Evolutionary conservation across 2,888 invertebrate species (phyloP).

Genomic region (Pterobdella sp.): DNA sequence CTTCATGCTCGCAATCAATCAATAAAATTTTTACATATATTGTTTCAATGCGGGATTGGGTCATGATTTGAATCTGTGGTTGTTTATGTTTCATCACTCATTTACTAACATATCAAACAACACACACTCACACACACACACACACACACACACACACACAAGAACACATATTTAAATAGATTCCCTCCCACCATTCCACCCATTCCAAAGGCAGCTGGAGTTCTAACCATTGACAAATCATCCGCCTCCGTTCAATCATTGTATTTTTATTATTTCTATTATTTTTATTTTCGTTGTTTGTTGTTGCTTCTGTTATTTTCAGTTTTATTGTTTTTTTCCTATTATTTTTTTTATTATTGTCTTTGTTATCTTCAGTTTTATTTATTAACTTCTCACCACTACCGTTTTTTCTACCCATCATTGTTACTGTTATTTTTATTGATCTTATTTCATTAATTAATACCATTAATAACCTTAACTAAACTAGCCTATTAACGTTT

Average conservation of each 20-base stretch:
- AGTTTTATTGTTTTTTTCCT: not conserved
- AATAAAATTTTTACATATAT: no score
- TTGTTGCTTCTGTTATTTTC: not conserved
- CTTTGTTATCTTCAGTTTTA: not conserved
- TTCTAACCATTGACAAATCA: not conserved
- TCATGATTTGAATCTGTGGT: no score
- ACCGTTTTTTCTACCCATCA: not conserved
- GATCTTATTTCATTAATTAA: no score
- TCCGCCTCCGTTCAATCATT: not conserved
- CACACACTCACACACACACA: conserved; percentile 3
- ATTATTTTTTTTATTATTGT: not conserved
- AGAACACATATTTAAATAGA: not conserved
- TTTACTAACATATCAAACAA: not conserved
- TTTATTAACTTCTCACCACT: not conserved
- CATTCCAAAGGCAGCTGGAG: conserved; percentile 29
- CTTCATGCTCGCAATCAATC: not conserved
- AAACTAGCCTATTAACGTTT: no score
- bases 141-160: not conserved
- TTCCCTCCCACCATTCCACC: conserved; percentile 22
- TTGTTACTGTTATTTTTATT: not conserved
- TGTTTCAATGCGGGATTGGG: no score
- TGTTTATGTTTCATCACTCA: no score
- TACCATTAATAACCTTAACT: no score
- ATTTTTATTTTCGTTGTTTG: not conserved
- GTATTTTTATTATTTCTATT: conserved; percentile 6